Base-by-base conservation (phyloP, 2,888 invertebrate species). In the Galeruca laticollis region DNA sequence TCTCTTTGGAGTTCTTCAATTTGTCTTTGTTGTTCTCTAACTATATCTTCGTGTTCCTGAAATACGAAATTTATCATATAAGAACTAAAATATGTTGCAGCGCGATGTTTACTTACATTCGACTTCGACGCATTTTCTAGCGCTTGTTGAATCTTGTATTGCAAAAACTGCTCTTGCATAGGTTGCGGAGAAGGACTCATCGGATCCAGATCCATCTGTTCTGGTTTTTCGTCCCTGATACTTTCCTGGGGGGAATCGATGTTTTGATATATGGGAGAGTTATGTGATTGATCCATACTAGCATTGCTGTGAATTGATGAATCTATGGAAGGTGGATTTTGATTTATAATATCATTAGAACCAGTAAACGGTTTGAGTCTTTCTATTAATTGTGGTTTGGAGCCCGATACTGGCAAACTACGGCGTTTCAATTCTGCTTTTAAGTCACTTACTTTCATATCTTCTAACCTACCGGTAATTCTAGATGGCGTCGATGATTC, bases 391-490 rank as follows among this genome's bases (percentile, higher is more conserved):
- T 97, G 96, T 9, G 97, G 96, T 83, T 99, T 99, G 0, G 98
- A 93, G 0, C 98, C 98, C 11, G 98, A 98, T 0, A 99, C 98
- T 5, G 98, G 96, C 71, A 99, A 87, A 85, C 94, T 97, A 60
- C 98, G 90, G 69, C 95, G 93, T 85, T 98, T 98, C 79, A 98
- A 90, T 84, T 98, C 98, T 68, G 94, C 94, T 84, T 97, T 97
- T 76, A 98, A 88, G 83, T 98, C 98, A 72, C 95, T 96, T 65
- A 95, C 98, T 88, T 97, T 97, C 95, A 98, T 95, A 82, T 97
- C 97, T 84, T 97, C 96, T 80, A 98, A 88, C 72, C 95, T 92
- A 26, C 91, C 89, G 20, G 88, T 81, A 47, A 88, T 87, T 80
- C 88, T 85, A n/a, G 87, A 81, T 8, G 82, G 75, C 15, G 79